Evolutionary conservation across 2,888 invertebrate genomes (phyloP), one percentile per base, ranked within the genome.

Genomic region (Trichopoda pennipes): DNA sequence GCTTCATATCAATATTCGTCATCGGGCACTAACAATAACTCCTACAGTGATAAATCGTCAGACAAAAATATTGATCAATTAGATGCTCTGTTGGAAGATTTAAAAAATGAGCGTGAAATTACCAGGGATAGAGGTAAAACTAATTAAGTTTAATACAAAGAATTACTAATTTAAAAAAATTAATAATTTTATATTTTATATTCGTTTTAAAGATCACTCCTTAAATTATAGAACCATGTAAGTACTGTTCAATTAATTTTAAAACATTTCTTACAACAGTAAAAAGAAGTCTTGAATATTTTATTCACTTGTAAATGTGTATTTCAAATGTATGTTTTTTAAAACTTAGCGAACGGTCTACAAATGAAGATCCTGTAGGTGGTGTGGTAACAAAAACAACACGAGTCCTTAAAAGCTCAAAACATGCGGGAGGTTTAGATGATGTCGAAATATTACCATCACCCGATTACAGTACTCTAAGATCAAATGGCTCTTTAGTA

Each of bases 21-120:
- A 73, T 80, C 89, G 0, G 89, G 88, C 56, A 87, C 87, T 78
- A 89, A 87, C 73, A 89, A 85, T 77, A 58, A 79, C 17, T 86
- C 86, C n/a, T 89, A 86, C 82, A 82, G 66, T 66, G 85, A 85
- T 81, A 88, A 86, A 78, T 82, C 87, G 23, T 75, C 86, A 23
- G 88, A 90, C 85, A 93, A 94, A 87, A 95, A 95, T 87, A 94
- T 95, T 60, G 95, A 94, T 86, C 95, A 95, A 89, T 90, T 96
- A 87, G 95, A 96, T 89, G 94, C 94, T 0, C 91, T 96, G 63
- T 92, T 96, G 70, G 95, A 95, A 85, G 95, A 96, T 89, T 91
- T 96, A 86, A 94, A 95, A 86, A 87, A 90, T 73, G 91, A 91
- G 82, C 89, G 91, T 8, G 88, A 91, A 75, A 86, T 88, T 42